Percentiles rank a stretch among this genome's conserved stretches.
phyloP scores from a whole-genome alignment of 2,888 invertebrate genomes.

The Pocota personata region DNA sequence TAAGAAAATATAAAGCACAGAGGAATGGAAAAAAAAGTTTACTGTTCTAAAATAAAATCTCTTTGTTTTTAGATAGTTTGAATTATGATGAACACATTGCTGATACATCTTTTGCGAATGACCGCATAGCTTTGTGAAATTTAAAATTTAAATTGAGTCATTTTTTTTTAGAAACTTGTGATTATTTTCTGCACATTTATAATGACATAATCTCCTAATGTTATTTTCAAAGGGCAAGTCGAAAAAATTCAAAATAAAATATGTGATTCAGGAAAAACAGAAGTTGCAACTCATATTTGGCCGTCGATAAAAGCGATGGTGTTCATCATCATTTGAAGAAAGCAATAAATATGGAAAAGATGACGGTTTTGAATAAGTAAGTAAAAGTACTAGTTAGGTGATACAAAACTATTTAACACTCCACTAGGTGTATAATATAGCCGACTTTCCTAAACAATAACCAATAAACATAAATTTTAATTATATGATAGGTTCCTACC shows the following conservation, averaged over 20 bases:
- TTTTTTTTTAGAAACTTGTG: not conserved
- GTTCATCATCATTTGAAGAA: too few species aligned
- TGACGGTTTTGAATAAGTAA: too few species aligned
- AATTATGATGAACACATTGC: conserved; percentile 1
- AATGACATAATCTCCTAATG: not conserved
- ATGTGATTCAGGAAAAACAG: not conserved
- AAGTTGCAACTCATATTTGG: too few species aligned
- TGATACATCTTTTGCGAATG: conserved; percentile 20
- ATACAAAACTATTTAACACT: too few species aligned
- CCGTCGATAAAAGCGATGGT: too few species aligned
- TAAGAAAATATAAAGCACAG: not conserved
- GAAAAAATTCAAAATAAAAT: not conserved
- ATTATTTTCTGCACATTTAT: not conserved
- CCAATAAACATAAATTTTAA: too few species aligned
- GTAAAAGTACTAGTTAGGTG: too few species aligned
- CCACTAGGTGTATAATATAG: too few species aligned
- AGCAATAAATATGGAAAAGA: too few species aligned
- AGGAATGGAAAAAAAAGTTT: not conserved
- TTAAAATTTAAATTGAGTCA: conserved; percentile 1
- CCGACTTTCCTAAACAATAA: too few species aligned
- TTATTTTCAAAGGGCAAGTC: not conserved
- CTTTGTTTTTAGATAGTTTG: not conserved
- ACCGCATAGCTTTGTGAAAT: not conserved
- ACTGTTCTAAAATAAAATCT: not conserved
- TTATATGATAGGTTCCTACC: too few species aligned